A percentile compares a stretch with the other conserved stretches of the same genome.
Evolutionary conservation across 92 coral and sea anemone genomes (phyloP).

Genomic region (Pocillopora meandrina): DNA sequence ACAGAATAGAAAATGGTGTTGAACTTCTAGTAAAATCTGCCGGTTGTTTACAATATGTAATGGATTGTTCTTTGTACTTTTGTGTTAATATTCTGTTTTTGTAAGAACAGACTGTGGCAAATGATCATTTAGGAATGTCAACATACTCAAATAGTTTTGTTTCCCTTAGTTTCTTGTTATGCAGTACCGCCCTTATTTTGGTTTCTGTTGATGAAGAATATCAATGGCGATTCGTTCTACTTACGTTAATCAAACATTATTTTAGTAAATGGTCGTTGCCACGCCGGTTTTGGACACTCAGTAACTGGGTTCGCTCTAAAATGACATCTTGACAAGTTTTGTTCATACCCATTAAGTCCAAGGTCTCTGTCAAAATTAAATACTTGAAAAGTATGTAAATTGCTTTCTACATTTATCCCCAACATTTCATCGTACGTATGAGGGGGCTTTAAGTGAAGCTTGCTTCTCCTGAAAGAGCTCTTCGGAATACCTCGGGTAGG

Average conservation of each 20-base stretch:
- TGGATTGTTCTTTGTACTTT: conserved; percentile 18
- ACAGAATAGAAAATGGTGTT: not conserved
- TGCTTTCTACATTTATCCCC: not conserved
- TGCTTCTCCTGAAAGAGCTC: not conserved
- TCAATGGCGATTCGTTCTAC: not conserved
- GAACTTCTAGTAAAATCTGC: not conserved
- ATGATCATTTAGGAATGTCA: conserved; percentile 23
- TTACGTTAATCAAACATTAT: not conserved
- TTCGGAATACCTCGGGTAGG: too few relatives aligned
- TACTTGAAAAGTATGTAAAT: conserved; percentile 26
- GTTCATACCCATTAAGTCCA: not conserved
- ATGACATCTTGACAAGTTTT: not conserved
- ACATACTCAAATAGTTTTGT: conserved; percentile 24
- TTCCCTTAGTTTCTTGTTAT: conserved; percentile 16
- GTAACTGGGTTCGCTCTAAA: not conserved
- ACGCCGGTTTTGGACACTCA: not conserved
- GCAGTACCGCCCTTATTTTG: not conserved
- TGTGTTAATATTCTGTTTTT: conserved; percentile 10
- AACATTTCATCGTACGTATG: not conserved
- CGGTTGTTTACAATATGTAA: conserved; percentile 7
- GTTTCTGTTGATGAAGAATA: not conserved
- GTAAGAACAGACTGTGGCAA: conserved; percentile 8
- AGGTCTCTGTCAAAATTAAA: not conserved
- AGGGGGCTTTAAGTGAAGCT: not conserved
- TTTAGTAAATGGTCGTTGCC: not conserved